Percentiles rank a stretch among this genome's conserved stretches.
phyloP scores from a whole-genome alignment of 2,797 vertebrate genomes.

The Acanthurus tractus region DNA sequence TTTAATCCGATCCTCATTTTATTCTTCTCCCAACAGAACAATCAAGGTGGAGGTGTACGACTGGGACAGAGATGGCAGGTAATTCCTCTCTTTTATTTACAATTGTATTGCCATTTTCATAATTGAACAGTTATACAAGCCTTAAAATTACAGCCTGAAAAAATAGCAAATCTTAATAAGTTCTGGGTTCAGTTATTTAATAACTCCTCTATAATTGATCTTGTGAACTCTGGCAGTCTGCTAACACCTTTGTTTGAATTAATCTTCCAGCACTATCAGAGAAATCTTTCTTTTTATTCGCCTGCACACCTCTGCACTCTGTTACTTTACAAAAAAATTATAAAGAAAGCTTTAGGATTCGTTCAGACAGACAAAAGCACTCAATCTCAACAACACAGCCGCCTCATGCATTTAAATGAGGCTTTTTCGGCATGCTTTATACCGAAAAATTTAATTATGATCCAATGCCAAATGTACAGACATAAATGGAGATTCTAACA shows the following conservation, averaged over 20 bases:
- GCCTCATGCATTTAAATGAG: background rate
- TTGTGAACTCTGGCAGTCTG: background rate
- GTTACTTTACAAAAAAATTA: background rate
- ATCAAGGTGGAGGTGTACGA: slow-evolving; percentile 93
- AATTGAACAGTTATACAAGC: background rate
- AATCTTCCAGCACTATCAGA: background rate
- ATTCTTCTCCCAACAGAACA: slow-evolving; percentile 82
- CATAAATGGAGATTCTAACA: background rate
- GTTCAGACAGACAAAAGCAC: background rate
- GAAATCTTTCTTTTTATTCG: no score
- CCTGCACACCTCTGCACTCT: background rate
- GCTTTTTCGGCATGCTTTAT: background rate
- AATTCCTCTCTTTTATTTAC: slow-evolving; percentile 53
- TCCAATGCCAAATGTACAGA: background rate
- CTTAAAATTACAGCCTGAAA: background rate
- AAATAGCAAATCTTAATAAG: background rate
- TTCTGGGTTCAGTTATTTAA: background rate
- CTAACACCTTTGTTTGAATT: background rate
- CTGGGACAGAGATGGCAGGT: slow-evolving; percentile 94
- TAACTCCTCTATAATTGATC: background rate
- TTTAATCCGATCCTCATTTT: slow-evolving; percentile 1
- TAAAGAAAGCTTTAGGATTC: background rate
- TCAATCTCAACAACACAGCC: background rate
- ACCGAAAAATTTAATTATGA: background rate
- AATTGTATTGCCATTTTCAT: background rate